phyloP scores from a whole-genome alignment of 2,113 vertebrate genomes.

The Stictonetta naevosa region DNA sequence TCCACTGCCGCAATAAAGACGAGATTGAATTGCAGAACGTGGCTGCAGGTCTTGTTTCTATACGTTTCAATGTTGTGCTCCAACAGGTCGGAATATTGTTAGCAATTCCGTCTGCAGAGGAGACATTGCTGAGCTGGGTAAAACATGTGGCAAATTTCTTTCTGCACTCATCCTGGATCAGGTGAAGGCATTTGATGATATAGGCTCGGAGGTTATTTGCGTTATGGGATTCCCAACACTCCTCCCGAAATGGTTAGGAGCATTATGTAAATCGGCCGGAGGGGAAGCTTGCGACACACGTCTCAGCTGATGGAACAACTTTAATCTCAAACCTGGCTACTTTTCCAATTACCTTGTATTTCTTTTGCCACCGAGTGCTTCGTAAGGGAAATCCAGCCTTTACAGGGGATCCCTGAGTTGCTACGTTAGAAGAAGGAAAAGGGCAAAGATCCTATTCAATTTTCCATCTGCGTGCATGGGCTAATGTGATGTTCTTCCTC shows the following conservation, averaged over 20 bases:
- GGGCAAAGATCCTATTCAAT: constrained; percentile 53
- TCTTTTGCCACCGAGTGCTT: constrained; percentile 42
- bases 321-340: constrained; percentile 67
- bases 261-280: constrained; percentile 56
- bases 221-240: constrained; percentile 71
- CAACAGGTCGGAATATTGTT: constrained; percentile 78
- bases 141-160: constrained; percentile 72
- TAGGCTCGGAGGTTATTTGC: constrained; percentile 61
- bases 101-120: constrained; percentile 69
- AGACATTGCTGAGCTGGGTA: constrained; percentile 59
- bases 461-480: not conserved
- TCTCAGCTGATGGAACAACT: constrained; percentile 61
- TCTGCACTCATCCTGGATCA: constrained; percentile 38
- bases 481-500: constrained; percentile 43
- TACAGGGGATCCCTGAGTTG: constrained; percentile 13
- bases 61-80: constrained; percentile 76
- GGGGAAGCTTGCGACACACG: constrained; percentile 5
- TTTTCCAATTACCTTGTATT: constrained; percentile 32
- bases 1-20: constrained; percentile 58
- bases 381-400: constrained; percentile 58
- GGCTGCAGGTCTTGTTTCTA: constrained; percentile 75
- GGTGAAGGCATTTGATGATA: constrained; percentile 54
- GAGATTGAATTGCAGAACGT: constrained; percentile 75
- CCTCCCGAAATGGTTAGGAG: constrained; percentile 44
- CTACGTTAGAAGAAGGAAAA: constrained; percentile 18